These are phyloP conservation scores for Drosophila virilis DNA, from an alignment of 1,140 invertebrate genomes.

Conservation along the genomic window DNA sequence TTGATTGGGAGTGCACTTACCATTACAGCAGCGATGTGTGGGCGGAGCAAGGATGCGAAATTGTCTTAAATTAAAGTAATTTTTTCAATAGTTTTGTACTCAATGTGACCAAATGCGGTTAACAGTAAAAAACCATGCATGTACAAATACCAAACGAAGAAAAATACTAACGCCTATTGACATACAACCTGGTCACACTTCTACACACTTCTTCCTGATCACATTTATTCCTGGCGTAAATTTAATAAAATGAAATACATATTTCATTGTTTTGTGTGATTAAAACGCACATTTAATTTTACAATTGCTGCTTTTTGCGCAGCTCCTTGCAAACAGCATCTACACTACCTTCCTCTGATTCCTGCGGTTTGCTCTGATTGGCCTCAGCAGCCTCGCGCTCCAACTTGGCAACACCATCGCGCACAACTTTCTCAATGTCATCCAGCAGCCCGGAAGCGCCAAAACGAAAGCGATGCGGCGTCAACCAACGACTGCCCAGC, in stretches of 20 bases:
- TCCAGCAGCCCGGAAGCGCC: slow-evolving; percentile 95
- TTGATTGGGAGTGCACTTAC: slow-evolving; percentile 53
- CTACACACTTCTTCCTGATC: too few species aligned
- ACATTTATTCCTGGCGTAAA: not conserved
- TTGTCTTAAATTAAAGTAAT: slow-evolving; percentile 43
- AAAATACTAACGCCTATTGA: not conserved
- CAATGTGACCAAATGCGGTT: slow-evolving; percentile 23
- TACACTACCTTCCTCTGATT: not conserved
- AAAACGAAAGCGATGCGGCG: slow-evolving; percentile 94
- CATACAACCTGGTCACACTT: slow-evolving; percentile 7
- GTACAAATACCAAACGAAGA: not conserved
- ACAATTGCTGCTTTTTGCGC: slow-evolving; percentile 12
- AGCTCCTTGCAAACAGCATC: slow-evolving; percentile 30
- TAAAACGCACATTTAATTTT: not conserved
- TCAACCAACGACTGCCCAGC: slow-evolving; percentile 95
- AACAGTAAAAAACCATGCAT: not conserved
- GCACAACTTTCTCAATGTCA: slow-evolving; percentile 86
- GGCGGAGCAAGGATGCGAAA: slow-evolving; percentile 49
- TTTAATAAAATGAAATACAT: not conserved
- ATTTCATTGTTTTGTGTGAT: not conserved
- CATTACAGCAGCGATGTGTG: slow-evolving; percentile 58
- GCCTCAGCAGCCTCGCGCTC: slow-evolving; percentile 44
- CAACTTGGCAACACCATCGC: slow-evolving; percentile 51
- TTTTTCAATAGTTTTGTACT: slow-evolving; percentile 52
- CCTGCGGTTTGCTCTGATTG: not conserved